These are phyloP conservation scores for Neuroscelio doddi DNA, from an alignment of 2,888 invertebrate species.

Conservation along the genomic window DNA sequence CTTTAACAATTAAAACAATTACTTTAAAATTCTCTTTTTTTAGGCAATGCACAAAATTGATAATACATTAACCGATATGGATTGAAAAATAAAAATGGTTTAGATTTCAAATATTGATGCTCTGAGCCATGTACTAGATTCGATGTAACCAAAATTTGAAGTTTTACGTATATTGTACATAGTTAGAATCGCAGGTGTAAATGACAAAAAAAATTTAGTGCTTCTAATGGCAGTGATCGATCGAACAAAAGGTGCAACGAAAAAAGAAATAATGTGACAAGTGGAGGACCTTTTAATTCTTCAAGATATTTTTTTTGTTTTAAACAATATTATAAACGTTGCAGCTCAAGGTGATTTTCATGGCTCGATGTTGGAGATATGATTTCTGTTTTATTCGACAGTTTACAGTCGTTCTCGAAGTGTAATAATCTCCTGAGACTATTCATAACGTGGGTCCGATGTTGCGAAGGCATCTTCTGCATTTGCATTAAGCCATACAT, in stretches of 20 bases:
- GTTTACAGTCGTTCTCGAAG: constrained; percentile 7
- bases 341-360: not conserved
- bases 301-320: not conserved
- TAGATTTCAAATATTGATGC: too few species aligned
- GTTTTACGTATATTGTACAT: constrained; percentile 41
- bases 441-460: constrained; percentile 36
- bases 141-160: constrained; percentile 45
- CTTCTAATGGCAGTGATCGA: not conserved
- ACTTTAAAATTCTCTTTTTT: too few species aligned
- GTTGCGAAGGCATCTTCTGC: constrained; percentile 56
- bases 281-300: not conserved
- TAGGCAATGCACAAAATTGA: too few species aligned
- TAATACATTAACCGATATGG: too few species aligned
- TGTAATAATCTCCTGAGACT: constrained; percentile 32
- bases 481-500: constrained; percentile 66
- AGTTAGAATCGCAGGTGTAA: not conserved
- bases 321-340: not conserved
- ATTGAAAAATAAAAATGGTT: too few species aligned
- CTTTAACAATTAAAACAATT: too few species aligned
- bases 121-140: constrained; percentile 54
- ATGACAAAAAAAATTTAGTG: not conserved
- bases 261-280: not conserved
- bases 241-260: not conserved
- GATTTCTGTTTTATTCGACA: not conserved
- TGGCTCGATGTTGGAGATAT: not conserved